phyloP scores from a whole-genome alignment of 2,888 invertebrate species.

The Empis livida region DNA sequence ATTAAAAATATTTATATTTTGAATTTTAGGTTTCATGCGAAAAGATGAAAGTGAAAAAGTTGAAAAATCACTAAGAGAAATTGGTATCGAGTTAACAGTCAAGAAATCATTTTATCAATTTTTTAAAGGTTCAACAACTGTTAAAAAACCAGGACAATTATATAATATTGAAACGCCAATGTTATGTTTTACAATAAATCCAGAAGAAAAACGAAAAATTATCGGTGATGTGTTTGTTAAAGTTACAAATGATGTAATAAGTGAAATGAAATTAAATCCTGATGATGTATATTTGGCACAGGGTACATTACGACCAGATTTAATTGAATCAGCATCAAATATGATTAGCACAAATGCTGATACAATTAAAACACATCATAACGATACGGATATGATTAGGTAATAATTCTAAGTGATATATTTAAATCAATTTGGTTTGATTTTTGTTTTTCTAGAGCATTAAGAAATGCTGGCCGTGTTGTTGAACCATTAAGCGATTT shows the following conservation, averaged over 20 bases:
- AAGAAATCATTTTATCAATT: slow-evolving; percentile 59
- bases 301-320: slow-evolving; percentile 92
- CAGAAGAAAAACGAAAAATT: slow-evolving; percentile 96
- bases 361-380: slow-evolving; percentile 98
- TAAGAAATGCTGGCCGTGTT: slow-evolving; percentile 66
- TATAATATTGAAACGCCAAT: slow-evolving; percentile 54
- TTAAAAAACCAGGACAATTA: slow-evolving; percentile 48
- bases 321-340: slow-evolving; percentile 92
- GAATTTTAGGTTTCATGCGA: slow-evolving; percentile 66
- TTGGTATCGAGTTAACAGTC: slow-evolving; percentile 72
- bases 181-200: slow-evolving; percentile 74
- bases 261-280: slow-evolving; percentile 75
- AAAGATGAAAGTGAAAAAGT: slow-evolving; percentile 88
- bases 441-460: slow-evolving; percentile 37
- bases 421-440: slow-evolving; percentile 1
- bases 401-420: slow-evolving; percentile 23
- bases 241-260: slow-evolving; percentile 80
- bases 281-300: slow-evolving; percentile 90
- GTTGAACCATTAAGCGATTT: slow-evolving; percentile 98
- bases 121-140: slow-evolving; percentile 68
- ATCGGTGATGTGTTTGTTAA: slow-evolving; percentile 98
- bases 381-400: slow-evolving; percentile 91
- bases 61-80: slow-evolving; percentile 63
- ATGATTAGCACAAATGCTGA: slow-evolving; percentile 81
- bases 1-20: neutral